Evolutionary conservation across 2,888 invertebrate species (phyloP), one percentile per base, ranked within the genome.

Genomic region (Seladonia tumulorum): DNA sequence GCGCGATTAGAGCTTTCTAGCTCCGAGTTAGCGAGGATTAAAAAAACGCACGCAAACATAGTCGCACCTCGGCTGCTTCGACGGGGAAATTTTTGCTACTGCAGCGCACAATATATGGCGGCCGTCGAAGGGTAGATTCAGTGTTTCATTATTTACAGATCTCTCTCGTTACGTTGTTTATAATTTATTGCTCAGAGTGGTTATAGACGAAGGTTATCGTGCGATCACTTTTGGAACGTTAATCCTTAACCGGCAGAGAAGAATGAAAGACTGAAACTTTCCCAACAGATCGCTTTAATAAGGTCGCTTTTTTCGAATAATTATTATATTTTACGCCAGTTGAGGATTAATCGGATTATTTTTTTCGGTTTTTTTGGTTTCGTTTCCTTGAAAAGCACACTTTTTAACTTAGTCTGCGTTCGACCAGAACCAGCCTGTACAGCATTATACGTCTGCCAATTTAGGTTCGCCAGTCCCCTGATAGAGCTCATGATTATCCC

Each of bases 1-100:
- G 86, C 60, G 81, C 60, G 81, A 75, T 78, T 77, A 73, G 77
- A 63, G 81, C 81, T 81, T 81, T 39, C 35, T 45, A 47, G 57
- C 57, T 80, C 53, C 35, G 25, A 66, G 16, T 77, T 76, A 81
- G 73, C 29, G 53, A 66, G 18, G 60, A 57, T 53, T 53, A 25
- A 18, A 18, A 18, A 18, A 16, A 77, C 49, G 53, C 74, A 82
- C 82, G 82, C 82, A 74, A 53, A 47, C 63, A 78, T 78, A 76
- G 81, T 66, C 78, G 74, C 82, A 82, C 82, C 35, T 74, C 68
- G 73, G 45, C 25, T 29, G 82, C 77, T 78, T 78, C 66, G 77
- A 63, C 71, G 22, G n/a, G 53, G n/a, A 71, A 18, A 60, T 53
- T 77, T 66, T 16, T 49, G 66, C 63, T 73, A 72, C 49, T 39